These are phyloP conservation scores for Cebidichthys violaceus DNA, from an alignment of 2,113 vertebrate species.

Conservation along the genomic window DNA sequence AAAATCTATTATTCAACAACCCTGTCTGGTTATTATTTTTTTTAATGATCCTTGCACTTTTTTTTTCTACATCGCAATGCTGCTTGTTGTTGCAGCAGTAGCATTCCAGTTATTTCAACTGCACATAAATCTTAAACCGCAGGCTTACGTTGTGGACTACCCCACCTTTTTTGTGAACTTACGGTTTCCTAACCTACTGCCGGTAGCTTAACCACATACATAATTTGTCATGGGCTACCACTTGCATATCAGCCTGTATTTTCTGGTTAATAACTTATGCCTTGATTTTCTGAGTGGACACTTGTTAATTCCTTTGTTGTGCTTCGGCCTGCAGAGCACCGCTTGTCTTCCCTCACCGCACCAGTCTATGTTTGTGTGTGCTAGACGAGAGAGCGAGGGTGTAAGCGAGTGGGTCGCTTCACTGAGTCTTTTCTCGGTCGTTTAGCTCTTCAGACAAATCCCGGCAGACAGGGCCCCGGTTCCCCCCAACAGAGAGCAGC, in stretches of 20 bases:
- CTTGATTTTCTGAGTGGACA: not conserved
- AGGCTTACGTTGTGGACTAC: too few species aligned
- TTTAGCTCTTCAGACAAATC: slow-evolving; percentile 59
- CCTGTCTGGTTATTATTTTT: slow-evolving; percentile 1
- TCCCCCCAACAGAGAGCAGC: slow-evolving; percentile 64
- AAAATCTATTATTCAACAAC: slow-evolving; percentile 8
- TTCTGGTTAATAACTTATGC: slow-evolving; percentile 2
- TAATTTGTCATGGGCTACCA: slow-evolving; percentile 1
- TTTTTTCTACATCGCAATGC: not conserved
- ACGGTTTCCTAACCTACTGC: slow-evolving; percentile 9
- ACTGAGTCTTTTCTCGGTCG: slow-evolving; percentile 48
- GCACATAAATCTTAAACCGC: not conserved
- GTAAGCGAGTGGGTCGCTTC: slow-evolving; percentile 38
- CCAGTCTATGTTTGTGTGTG: slow-evolving; percentile 23
- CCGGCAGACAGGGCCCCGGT: slow-evolving; percentile 43
- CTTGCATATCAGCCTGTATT: not conserved
- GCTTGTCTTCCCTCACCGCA: slow-evolving; percentile 17
- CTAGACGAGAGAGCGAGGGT: not conserved
- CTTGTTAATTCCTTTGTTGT: slow-evolving; percentile 13
- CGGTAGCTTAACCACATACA: slow-evolving; percentile 23
- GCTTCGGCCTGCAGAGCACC: slow-evolving; percentile 17
- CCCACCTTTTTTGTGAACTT: not conserved
- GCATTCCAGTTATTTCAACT: not conserved
- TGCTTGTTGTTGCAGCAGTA: not conserved
- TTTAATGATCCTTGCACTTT: not conserved